Conservation (phyloP, 1,140 invertebrate species). For the Lordiphosa clarofinis region DNA sequence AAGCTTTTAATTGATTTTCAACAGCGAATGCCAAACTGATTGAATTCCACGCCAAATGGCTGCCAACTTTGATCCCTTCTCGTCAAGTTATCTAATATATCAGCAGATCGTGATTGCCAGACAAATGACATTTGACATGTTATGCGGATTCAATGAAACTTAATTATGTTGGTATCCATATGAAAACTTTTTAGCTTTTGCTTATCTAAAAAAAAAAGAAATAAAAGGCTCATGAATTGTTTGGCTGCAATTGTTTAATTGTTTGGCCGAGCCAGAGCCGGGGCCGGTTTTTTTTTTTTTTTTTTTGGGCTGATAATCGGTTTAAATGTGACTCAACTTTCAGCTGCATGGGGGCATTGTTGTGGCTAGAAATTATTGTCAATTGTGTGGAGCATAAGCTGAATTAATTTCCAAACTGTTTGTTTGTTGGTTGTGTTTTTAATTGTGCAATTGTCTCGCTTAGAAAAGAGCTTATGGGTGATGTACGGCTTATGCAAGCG, state of each 20-base stretch:
- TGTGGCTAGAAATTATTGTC: constrained; percentile 63
- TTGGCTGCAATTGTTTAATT: constrained; percentile 71
- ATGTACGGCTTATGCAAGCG: constrained; percentile 35
- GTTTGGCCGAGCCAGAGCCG: constrained; percentile 29
- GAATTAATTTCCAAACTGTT: constrained; percentile 56
- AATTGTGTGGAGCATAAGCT: constrained; percentile 60
- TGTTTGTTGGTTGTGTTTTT: constrained; percentile 39
- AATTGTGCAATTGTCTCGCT: constrained; percentile 57
- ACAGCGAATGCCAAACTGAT: constrained; percentile 29
- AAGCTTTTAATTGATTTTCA: constrained; percentile 31
- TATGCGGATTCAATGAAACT: constrained; percentile 40
- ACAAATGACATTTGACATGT: constrained; percentile 77
- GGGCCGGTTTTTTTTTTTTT: constrained; percentile 30
- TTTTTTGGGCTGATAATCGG: constrained; percentile 44
- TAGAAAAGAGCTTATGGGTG: constrained; percentile 10
- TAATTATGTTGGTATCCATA: constrained; percentile 32
- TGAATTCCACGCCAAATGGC: constrained; percentile 35
- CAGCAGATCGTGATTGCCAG: constrained; percentile 54
- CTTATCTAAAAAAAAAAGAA: constrained; percentile 52
- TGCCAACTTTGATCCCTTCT: constrained; percentile 5
- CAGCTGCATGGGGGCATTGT: constrained; percentile 35
- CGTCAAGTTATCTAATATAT: constrained; percentile 56
- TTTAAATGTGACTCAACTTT: constrained; percentile 63
- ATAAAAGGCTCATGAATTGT: constrained; percentile 48
- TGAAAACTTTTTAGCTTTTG: constrained; percentile 18